These are phyloP conservation scores for Eleutherodactylus coqui DNA, from an alignment of 2,797 vertebrate species.

Conservation along the genomic window DNA sequence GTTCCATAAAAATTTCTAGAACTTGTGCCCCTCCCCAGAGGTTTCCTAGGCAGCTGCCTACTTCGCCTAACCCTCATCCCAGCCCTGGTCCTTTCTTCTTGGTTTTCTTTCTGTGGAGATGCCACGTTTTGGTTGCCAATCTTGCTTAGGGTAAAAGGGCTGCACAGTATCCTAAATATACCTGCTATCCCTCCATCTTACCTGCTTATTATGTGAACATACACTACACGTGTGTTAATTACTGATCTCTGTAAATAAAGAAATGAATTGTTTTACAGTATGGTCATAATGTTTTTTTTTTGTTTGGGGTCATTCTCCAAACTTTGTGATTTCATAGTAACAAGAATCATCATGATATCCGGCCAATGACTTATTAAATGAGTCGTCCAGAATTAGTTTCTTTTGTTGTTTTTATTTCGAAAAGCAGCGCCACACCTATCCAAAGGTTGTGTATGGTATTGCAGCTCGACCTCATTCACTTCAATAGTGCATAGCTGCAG, in stretches of 20 bases:
- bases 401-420: no score
- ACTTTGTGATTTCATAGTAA: background rate
- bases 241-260: conserved; percentile 52
- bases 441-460: no score
- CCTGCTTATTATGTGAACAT: background rate
- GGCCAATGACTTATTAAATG: no score
- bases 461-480: no score
- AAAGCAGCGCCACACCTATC: no score
- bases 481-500: no score
- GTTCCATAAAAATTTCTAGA: background rate
- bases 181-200: background rate
- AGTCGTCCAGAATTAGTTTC: no score
- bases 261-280: conserved; percentile 36
- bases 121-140: conserved; percentile 11
- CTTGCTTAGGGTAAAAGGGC: background rate
- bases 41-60: background rate
- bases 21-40: background rate
- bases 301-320: background rate
- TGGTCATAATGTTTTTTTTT: background rate
- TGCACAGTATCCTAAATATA: background rate
- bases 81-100: background rate
- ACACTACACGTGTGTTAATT: conserved; percentile 1
- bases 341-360: no score
- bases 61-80: background rate
- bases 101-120: background rate